Conservation (phyloP, 2,888 invertebrate species). For the Ceriagrion tenellum region DNA sequence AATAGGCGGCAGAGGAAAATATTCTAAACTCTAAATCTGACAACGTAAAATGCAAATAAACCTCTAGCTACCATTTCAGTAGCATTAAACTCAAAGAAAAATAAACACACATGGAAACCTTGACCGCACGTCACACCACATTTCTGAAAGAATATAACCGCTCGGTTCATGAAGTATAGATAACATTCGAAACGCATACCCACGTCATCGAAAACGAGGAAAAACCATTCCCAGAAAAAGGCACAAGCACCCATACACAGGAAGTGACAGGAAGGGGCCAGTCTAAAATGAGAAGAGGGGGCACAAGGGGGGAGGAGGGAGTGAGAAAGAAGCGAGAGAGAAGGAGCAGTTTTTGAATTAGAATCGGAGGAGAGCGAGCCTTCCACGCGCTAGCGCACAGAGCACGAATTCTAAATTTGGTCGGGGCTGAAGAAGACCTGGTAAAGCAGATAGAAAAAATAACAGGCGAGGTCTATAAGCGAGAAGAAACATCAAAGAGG, state of each 20-base stretch:
- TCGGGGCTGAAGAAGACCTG: slow-evolving; percentile 10
- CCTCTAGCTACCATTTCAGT: no score
- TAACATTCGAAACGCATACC: background rate
- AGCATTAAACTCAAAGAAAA: no score
- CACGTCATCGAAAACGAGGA: background rate
- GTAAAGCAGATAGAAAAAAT: background rate
- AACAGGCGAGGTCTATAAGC: background rate
- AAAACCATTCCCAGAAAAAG: background rate
- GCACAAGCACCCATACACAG: background rate
- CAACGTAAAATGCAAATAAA: no score
- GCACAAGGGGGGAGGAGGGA: no score
- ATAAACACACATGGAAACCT: no score
- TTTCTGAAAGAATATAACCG: no score
- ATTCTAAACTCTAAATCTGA: no score
- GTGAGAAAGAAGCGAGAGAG: background rate
- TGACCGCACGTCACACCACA: no score
- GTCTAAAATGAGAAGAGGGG: background rate
- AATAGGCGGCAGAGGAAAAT: no score
- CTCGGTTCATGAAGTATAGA: no score
- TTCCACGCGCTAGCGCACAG: background rate
- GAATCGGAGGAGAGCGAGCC: background rate
- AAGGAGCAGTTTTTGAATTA: slow-evolving; percentile 1
- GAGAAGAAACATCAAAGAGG: slow-evolving; percentile 43
- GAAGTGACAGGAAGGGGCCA: background rate
- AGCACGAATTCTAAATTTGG: slow-evolving; percentile 52